Percentiles rank a stretch among this genome's conserved stretches.
Evolutionary conservation across 2,113 vertebrate species (phyloP).

Genomic region (Ceyx cyanopectus): DNA sequence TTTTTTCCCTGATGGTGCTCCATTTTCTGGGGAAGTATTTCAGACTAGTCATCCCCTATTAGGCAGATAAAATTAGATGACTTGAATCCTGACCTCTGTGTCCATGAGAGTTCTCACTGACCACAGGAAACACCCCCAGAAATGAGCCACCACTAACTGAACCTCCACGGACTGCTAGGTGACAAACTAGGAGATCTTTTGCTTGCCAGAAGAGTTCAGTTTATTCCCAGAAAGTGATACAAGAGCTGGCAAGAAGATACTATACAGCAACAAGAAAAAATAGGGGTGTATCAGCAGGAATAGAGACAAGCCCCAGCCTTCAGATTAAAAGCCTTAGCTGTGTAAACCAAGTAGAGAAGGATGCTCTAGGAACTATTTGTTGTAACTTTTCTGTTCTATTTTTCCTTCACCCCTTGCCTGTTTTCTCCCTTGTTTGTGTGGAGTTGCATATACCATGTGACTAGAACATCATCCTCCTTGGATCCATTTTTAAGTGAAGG

Average conservation of each 20-base stretch:
- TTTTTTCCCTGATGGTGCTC: not conserved
- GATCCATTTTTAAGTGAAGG: not conserved
- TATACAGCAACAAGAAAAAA: not conserved
- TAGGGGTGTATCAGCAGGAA: not conserved
- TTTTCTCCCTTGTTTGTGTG: not conserved
- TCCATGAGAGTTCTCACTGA: not conserved
- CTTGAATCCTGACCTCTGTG: not conserved
- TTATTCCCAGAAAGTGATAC: slow-evolving; percentile 16
- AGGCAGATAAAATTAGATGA: not conserved
- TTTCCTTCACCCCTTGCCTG: not conserved
- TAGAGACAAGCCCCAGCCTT: not conserved
- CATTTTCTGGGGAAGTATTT: not conserved
- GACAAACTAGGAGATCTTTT: not conserved
- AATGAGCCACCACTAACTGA: not conserved
- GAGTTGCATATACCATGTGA: not conserved
- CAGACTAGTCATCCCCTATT: not conserved
- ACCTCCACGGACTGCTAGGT: not conserved
- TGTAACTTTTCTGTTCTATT: not conserved
- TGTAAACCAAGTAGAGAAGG: not conserved
- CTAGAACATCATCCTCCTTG: not conserved
- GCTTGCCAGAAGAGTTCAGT: not conserved
- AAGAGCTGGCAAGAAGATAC: not conserved
- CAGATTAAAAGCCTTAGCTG: not conserved
- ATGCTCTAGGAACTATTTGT: not conserved
- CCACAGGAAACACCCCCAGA: not conserved